Conservation (phyloP, 2,888 invertebrate genomes). For the Apodemia duryi region DNA sequence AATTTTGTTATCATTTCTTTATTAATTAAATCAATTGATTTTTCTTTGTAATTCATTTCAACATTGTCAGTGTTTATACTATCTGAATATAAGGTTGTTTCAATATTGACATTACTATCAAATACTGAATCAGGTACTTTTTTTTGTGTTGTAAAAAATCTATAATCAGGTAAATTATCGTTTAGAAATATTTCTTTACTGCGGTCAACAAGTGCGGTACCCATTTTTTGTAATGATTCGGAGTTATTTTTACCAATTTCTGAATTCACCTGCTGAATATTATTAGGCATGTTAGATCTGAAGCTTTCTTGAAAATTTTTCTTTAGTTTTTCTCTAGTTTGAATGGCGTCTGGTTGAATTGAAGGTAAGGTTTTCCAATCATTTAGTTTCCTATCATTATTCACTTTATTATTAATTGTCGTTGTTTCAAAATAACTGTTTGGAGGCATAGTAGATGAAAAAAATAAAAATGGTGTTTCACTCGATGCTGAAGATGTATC, state of each 20-base stretch:
- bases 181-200: not conserved
- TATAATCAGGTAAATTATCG: not conserved
- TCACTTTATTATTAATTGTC: not conserved
- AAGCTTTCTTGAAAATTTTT: not conserved
- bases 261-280: not conserved
- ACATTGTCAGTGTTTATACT: not conserved
- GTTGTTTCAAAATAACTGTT: not conserved
- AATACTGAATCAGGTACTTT: not conserved
- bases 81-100: not conserved
- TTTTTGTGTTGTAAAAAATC: too few species aligned
- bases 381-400: not conserved
- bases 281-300: not conserved
- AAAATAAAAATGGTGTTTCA: not conserved
- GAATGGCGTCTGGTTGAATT: not conserved
- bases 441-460: not conserved
- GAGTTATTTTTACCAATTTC: not conserved
- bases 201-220: not conserved
- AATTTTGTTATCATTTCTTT: not conserved
- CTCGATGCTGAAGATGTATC: not conserved
- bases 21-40: not conserved
- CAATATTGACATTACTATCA: not conserved
- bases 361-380: not conserved
- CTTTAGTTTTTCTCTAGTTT: not conserved
- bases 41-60: not conserved
- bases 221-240: not conserved